Percentiles rank a stretch among this genome's conserved stretches.
These are phyloP conservation scores for Patella vulgata DNA, from an alignment of 1,140 invertebrate genomes.

Conservation along the genomic window DNA sequence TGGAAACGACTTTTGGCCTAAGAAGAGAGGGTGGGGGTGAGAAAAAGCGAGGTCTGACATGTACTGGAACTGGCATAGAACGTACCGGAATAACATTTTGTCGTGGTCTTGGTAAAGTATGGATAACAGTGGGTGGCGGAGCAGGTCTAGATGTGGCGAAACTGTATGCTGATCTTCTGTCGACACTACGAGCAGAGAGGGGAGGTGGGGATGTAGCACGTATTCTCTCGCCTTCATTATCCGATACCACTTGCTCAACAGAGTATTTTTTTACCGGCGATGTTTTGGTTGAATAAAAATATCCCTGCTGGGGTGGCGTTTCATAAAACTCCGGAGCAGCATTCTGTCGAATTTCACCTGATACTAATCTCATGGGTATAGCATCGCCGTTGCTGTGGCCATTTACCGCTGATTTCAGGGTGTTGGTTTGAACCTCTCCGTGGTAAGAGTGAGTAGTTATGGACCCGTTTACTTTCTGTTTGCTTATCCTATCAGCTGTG, in stretches of 20 bases:
- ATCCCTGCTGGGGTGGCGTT: constrained; percentile 48
- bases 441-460: neutral
- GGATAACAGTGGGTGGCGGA: constrained; percentile 4
- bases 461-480: constrained; percentile 27
- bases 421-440: neutral
- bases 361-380: constrained; percentile 30
- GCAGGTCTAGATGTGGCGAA: constrained; percentile 5
- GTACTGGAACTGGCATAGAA: constrained; percentile 11
- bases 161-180: neutral
- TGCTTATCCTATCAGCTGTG: constrained; percentile 45
- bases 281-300: constrained; percentile 50
- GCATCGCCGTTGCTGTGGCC: neutral
- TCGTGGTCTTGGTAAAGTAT: constrained; percentile 6
- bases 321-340: constrained; percentile 52
- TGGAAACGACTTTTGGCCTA: constrained; percentile 19
- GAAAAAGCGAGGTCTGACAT: constrained; percentile 42
- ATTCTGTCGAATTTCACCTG: constrained; percentile 18
- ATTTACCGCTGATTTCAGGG: neutral
- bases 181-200: neutral
- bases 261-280: constrained; percentile 52
- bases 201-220: constrained; percentile 11
- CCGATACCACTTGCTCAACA: constrained; percentile 32
- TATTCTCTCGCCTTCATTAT: constrained; percentile 12
- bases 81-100: constrained; percentile 11
- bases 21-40: constrained; percentile 41